Percentiles rank a stretch among this genome's conserved stretches.
These are phyloP conservation scores for Vespertilio murinus DNA, from an alignment of 2,797 vertebrate genomes.

Conservation along the genomic window DNA sequence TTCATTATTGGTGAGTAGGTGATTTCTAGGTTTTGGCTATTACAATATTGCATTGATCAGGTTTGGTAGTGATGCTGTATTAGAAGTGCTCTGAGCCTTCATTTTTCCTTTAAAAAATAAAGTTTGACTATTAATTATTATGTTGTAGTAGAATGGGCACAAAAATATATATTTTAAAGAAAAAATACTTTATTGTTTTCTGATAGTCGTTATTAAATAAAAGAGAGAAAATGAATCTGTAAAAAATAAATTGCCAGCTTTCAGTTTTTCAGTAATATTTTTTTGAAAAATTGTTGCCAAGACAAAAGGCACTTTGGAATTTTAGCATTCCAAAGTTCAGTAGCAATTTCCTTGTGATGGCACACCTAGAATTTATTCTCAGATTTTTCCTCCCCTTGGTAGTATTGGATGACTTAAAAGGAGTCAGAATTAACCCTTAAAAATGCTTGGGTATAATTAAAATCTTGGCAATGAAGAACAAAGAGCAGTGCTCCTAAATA, in stretches of 20 bases:
- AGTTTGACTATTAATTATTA: background rate
- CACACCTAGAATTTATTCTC: background rate
- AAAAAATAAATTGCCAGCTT: background rate
- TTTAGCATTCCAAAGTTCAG: background rate
- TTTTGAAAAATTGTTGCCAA: constrained; percentile 16
- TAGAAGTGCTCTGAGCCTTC: background rate
- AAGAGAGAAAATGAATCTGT: background rate
- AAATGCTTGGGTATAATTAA: background rate
- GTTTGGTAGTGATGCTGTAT: background rate
- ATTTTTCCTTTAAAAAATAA: constrained; percentile 1
- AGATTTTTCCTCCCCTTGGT: constrained; percentile 34
- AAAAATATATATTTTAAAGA: background rate
- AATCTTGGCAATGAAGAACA: background rate
- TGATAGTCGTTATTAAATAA: background rate
- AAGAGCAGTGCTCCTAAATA: background rate
- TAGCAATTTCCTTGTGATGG: background rate
- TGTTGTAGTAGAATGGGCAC: background rate
- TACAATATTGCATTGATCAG: background rate
- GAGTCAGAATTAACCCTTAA: constrained; percentile 17
- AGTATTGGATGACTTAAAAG: constrained; percentile 19
- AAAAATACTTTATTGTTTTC: background rate
- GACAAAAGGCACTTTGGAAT: background rate
- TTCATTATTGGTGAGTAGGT: background rate
- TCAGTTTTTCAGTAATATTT: background rate
- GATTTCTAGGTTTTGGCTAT: background rate